Conservation (phyloP, 2,888 invertebrate species). For the Acanthacorydalis orientalis region DNA sequence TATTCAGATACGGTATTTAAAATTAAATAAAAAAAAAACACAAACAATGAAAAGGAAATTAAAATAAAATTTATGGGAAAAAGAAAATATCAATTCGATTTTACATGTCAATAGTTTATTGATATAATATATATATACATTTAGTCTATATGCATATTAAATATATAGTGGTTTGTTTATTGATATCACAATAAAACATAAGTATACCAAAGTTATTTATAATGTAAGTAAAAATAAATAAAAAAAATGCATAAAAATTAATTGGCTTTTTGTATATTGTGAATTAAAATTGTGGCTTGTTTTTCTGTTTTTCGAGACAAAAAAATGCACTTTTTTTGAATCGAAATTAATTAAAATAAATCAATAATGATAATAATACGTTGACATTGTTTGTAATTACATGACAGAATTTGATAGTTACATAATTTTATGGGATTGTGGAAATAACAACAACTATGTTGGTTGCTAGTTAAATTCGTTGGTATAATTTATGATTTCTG, state of each 20-base stretch:
- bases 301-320: slow-evolving; percentile 8
- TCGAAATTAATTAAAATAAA: no score
- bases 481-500: no score
- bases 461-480: no score
- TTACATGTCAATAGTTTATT: neutral
- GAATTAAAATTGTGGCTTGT: slow-evolving; percentile 22
- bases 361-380: no score
- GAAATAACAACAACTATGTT: no score
- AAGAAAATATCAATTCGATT: neutral
- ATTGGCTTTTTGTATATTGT: slow-evolving; percentile 23
- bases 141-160: neutral
- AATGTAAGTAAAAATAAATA: neutral
- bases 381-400: no score
- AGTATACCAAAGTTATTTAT: neutral
- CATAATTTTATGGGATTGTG: no score
- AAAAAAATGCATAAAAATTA: slow-evolving; percentile 10
- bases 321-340: neutral
- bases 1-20: neutral
- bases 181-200: neutral
- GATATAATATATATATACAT: neutral
- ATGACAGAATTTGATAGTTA: no score
- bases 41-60: neutral
- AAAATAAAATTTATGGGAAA: neutral
- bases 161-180: neutral
- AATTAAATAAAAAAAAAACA: neutral